A percentile compares a stretch with the other conserved stretches of the same genome.
Evolutionary conservation across 2,888 invertebrate species (phyloP).

Genomic region (Drosophila helvetica): DNA sequence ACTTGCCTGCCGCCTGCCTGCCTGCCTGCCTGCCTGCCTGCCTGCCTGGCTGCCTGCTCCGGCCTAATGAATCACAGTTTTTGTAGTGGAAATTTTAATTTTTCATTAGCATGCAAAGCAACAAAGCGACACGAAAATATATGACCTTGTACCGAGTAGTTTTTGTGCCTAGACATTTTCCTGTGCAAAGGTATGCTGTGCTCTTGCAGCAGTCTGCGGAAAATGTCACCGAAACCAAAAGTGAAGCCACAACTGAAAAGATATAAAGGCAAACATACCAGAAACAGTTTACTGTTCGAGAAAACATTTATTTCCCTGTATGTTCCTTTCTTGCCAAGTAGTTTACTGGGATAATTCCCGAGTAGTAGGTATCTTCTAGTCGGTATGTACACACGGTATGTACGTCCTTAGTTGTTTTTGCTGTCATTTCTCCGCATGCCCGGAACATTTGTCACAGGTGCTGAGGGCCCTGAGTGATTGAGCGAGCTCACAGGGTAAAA

Average conservation of each 20-base stretch:
- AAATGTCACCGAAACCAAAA: no score
- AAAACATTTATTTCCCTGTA: not conserved
- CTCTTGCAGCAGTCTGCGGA: not conserved
- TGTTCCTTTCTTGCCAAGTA: not conserved
- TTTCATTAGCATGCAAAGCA: slow-evolving; percentile 75
- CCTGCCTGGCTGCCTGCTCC: slow-evolving; percentile 27
- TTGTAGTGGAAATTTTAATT: slow-evolving; percentile 76
- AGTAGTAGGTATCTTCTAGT: not conserved
- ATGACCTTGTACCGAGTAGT: slow-evolving; percentile 65
- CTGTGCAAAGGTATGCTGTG: not conserved
- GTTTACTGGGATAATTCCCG: not conserved
- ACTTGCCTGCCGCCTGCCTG: slow-evolving; percentile 3
- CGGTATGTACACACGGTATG: not conserved
- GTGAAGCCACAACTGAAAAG: no score
- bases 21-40: not conserved
- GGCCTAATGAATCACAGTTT: slow-evolving; percentile 76
- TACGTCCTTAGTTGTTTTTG: not conserved
- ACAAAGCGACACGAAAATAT: slow-evolving; percentile 64
- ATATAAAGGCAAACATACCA: no score
- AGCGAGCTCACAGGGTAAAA: not conserved
- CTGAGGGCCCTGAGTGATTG: slow-evolving; percentile 52
- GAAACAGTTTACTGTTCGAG: not conserved
- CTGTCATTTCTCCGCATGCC: slow-evolving; percentile 21
- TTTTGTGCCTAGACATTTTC: slow-evolving; percentile 21
- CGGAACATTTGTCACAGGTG: slow-evolving; percentile 71